Conservation (phyloP, 2,888 invertebrate species). For the Schrankia costaestrigalis region DNA sequence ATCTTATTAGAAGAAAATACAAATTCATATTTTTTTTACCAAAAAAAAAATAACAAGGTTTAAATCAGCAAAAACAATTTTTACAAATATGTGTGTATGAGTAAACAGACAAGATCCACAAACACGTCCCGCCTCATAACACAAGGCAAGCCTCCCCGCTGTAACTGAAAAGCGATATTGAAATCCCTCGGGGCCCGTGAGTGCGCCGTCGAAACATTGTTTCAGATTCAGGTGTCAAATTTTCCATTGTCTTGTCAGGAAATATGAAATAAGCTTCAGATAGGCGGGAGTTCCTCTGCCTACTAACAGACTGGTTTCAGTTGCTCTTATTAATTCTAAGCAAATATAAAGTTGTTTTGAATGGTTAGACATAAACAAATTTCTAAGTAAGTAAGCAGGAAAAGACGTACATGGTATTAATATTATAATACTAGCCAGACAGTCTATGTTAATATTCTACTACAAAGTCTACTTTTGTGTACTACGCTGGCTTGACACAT, state of each 20-base stretch:
- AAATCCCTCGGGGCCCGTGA: constrained; percentile 30
- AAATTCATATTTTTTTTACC: too few relatives aligned
- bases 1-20: too few relatives aligned
- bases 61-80: constrained; percentile 2
- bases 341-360: too few relatives aligned
- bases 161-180: constrained; percentile 37
- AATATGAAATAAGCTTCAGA: constrained; percentile 28
- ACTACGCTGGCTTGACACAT: too few relatives aligned
- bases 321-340: too few relatives aligned
- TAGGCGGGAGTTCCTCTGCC: constrained; percentile 12
- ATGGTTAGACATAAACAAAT: too few relatives aligned
- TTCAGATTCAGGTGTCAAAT: constrained; percentile 45
- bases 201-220: constrained; percentile 28
- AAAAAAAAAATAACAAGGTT: constrained; percentile 1
- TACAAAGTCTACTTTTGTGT: too few relatives aligned
- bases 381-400: too few relatives aligned
- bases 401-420: too few relatives aligned
- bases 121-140: constrained; percentile 4
- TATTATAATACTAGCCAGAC: too few relatives aligned
- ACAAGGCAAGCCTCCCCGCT: constrained; percentile 15
- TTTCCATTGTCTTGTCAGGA: constrained; percentile 41
- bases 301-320: too few relatives aligned
- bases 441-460: too few relatives aligned
- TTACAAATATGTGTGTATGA: constrained; percentile 5
- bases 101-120: constrained; percentile 5